Evolutionary conservation across 2,797 vertebrate species (phyloP).

Genomic region (Neostethus bicornis): DNA sequence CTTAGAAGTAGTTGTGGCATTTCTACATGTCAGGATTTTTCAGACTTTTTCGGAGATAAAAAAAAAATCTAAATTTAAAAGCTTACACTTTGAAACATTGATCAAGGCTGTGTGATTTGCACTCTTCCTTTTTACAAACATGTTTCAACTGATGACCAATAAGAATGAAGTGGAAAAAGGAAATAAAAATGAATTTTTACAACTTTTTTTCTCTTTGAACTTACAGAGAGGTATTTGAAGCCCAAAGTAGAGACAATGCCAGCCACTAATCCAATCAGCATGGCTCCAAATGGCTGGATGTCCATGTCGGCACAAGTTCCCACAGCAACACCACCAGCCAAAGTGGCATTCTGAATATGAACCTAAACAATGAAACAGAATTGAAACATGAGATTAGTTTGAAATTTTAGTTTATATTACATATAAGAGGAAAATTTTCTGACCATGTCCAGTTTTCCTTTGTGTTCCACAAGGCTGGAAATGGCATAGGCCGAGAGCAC

Average conservation of each 20-base stretch:
- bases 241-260: constrained; percentile 90
- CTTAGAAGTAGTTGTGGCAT: not conserved
- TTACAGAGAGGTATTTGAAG: constrained; percentile 88
- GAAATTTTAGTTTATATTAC: not conserved
- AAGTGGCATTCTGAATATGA: constrained; percentile 95
- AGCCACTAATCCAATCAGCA: constrained; percentile 89
- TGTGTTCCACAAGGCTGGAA: constrained; percentile 87
- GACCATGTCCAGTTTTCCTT: constrained; percentile 95
- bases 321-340: constrained; percentile 96
- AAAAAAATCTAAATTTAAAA: no score
- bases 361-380: constrained; percentile 77
- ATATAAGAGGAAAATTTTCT: constrained; percentile 35
- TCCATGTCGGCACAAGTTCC: constrained; percentile 92
- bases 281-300: constrained; percentile 84
- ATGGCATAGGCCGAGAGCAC: constrained; percentile 87
- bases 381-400: not conserved
- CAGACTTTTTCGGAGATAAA: not conserved
- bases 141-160: no score
- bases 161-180: no score
- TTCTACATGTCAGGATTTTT: not conserved
- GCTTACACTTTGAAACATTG: no score
- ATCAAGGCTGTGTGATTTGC: no score
- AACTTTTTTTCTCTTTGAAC: constrained; percentile 51
- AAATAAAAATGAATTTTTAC: not conserved
- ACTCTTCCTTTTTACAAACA: no score